Evolutionary conservation across 2,888 invertebrate species (phyloP), one percentile per base, ranked within the genome.

Genomic region (Lasioglossum vierecki): DNA sequence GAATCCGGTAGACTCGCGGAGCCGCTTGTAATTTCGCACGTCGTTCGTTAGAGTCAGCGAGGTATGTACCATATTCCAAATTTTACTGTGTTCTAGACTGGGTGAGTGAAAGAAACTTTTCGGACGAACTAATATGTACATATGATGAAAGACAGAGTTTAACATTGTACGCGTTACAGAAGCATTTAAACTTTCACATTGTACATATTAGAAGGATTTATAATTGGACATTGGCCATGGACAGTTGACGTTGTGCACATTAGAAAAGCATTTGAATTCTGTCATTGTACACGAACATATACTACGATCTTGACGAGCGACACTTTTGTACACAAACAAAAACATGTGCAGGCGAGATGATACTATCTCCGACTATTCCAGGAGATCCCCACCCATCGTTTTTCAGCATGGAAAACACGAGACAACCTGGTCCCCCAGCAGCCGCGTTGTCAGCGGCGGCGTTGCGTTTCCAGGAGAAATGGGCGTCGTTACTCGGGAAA

Each of bases 401-500:
- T 15, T 66, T 6, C 66, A 30, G 2, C 15, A 85, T 35, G 79
- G 81, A 81, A 84, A 84, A 66, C 41, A 35, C 66, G 41, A 9
- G 15, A 30, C 0, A 30, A 30, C 4, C 35, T 60, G 60, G 49
- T 44, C 75, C 82, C 80, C 71, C 46, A 71, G 26, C 76, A 76
- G 78, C 72, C 85, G 73, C 72, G 41, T 87, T 83, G 80, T 82
- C 79, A 76, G 74, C 71, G 80, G 77, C 53, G 46, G 22, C 76
- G 74, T 73, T 63, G 76, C 84, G 77, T 85, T 75, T 75, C 73
- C 74, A 73, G 68, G 41, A 26, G 80, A 63, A 78, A 68, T 60
- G 68, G 26, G 30, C 70, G 76, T 76, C 79, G 85, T 82, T 84
- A 79, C 83, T 57, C 49, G 74, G 66, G 35, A 49, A 85, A 85